These are phyloP conservation scores for Athrips mouffetella DNA, from an alignment of 2,888 invertebrate genomes.

Conservation along the genomic window DNA sequence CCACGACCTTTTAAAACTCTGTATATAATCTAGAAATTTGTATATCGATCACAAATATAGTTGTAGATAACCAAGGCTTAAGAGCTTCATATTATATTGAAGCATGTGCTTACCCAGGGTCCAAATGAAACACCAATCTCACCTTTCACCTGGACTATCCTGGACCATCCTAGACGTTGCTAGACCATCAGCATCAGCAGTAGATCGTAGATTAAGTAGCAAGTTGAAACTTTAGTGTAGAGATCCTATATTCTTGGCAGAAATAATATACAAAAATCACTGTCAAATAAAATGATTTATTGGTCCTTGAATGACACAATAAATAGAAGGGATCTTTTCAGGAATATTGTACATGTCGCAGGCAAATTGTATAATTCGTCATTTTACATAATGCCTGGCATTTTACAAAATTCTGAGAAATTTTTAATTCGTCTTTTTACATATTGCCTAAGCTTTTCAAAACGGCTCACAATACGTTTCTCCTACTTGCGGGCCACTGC, in stretches of 20 bases:
- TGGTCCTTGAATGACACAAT: too few relatives aligned
- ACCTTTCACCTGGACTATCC: constrained; percentile 64
- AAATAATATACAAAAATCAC: not conserved
- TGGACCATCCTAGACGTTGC: constrained; percentile 50
- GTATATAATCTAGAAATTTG: too few relatives aligned
- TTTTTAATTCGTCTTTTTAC: too few relatives aligned
- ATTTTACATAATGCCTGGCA: too few relatives aligned
- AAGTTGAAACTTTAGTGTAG: not conserved
- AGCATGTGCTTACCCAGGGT: constrained; percentile 53
- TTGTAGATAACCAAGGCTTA: constrained; percentile 2
- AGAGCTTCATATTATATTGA: constrained; percentile 1
- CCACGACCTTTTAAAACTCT: too few relatives aligned
- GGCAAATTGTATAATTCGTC: too few relatives aligned
- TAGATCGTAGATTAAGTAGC: constrained; percentile 40
- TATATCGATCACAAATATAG: not conserved
- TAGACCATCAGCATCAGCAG: constrained; percentile 45
- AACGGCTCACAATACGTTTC: too few relatives aligned
- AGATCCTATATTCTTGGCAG: not conserved
- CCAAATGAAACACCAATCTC: constrained; percentile 71
- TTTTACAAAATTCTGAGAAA: too few relatives aligned
- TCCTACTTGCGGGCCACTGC: too few relatives aligned
- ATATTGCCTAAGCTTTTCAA: too few relatives aligned
- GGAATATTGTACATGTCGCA: too few relatives aligned
- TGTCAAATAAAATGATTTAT: not conserved
- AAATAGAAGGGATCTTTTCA: too few relatives aligned